Base-by-base conservation (phyloP, 2,888 invertebrate species). In the Apotomis capreana region DNA sequence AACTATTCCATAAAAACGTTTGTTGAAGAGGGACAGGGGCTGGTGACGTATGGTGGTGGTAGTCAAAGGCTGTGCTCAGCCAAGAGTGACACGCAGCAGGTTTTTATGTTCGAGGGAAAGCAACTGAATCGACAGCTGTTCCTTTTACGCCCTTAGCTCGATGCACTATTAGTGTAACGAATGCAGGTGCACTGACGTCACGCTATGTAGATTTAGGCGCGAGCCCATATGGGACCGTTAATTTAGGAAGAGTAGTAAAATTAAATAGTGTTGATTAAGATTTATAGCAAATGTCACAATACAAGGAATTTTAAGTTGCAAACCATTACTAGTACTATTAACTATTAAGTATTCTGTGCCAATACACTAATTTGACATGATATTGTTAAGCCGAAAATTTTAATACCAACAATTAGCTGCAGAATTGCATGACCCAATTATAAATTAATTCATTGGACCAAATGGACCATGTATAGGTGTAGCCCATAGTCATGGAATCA, bases 81-180 rank as follows among this genome's bases (percentile, higher is more conserved):
- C 86, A 90, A 87, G 87, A 89, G 91, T 90, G 87, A 91, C 90
- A 84, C 84, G 85, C 84, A 84, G 79, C 71, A 70, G 78, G 79
- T 82, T 84, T 85, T 84, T 82, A 79, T 80, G 78, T 80, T 81
- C 75, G 64, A 52, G 57, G 52, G 64, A 52, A 69, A 52, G 82
- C 83, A 88, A 88, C 85, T 80, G 86, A 83, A 84, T 76, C 81
- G 84, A 86, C 92, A 92, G 86, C 91, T 92, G 92, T 85, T 88
- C 80, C 74, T 73, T 77, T 69, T 36, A 61, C 61, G 61, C 68
- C 68, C 68, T 61, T 54, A 54, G 61, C 54, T 54, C 60, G 68
- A 57, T 65, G 65, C 55, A 57, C 60, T 54, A 36, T 44, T 15
- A 68, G 60, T 59, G 40, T 54, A 54, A 61, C 44, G n/a, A n/a